A percentile compares a stretch with the other conserved stretches of the same genome.
phyloP scores from a whole-genome alignment of 2,113 vertebrate species.

The Heptranchias perlo region DNA sequence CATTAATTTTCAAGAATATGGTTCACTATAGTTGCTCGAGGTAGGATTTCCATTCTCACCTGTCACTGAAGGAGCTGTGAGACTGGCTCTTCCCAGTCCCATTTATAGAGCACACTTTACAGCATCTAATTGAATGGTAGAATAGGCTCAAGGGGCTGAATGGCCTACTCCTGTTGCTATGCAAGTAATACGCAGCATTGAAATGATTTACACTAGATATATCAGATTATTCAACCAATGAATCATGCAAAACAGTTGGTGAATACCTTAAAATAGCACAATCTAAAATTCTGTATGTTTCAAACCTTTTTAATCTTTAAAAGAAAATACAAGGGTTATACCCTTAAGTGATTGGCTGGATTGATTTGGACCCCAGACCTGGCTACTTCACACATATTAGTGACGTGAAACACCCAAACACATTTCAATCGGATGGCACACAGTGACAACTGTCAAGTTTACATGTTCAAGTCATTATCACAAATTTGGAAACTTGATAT shows the following conservation, averaged over 20 bases:
- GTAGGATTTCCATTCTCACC: not conserved
- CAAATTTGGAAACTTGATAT: not conserved
- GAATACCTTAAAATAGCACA: no score
- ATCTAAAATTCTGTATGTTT: not conserved
- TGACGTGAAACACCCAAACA: no score
- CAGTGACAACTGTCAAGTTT: not conserved
- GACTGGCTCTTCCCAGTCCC: not conserved
- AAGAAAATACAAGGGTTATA: no score
- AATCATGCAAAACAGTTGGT: not conserved
- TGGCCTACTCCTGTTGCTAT: not conserved
- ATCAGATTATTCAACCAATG: not conserved
- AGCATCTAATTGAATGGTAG: not conserved
- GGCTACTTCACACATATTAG: no score
- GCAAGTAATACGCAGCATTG: not conserved
- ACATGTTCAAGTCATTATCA: not conserved
- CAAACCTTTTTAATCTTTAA: not conserved
- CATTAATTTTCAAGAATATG: not conserved
- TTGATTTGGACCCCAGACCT: no score
- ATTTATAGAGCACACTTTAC: not conserved
- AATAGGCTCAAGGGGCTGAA: not conserved
- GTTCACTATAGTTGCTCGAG: not conserved
- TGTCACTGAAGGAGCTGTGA: not conserved
- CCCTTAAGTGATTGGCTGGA: not conserved
- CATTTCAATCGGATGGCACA: not conserved
- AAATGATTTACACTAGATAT: not conserved